These are phyloP conservation scores for Clostera curtula DNA, from an alignment of 2,888 invertebrate species.

Conservation along the genomic window DNA sequence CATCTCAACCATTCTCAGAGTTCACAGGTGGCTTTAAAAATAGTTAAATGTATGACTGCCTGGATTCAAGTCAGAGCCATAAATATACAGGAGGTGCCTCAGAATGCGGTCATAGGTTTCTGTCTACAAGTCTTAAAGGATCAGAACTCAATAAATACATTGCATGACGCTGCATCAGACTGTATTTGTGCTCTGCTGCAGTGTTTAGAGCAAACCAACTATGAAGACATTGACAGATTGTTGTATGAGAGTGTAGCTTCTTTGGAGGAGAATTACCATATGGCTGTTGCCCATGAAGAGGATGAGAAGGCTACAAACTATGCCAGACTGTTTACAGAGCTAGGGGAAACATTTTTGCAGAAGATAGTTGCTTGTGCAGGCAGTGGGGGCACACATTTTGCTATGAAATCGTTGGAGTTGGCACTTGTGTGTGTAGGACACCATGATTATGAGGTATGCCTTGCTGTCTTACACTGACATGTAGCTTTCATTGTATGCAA, in stretches of 20 bases:
- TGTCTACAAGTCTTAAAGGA: slow-evolving; percentile 81
- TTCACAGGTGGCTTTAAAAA: slow-evolving; percentile 80
- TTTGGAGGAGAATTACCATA: slow-evolving; percentile 89
- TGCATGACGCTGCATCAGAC: slow-evolving; percentile 94
- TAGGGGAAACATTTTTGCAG: slow-evolving; percentile 92
- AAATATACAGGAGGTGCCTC: slow-evolving; percentile 81
- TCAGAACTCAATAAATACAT: slow-evolving; percentile 73
- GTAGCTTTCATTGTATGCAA: too few relatives aligned
- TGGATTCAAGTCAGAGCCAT: slow-evolving; percentile 93
- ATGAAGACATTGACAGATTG: slow-evolving; percentile 83
- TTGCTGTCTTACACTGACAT: neutral
- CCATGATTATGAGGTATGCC: slow-evolving; percentile 92
- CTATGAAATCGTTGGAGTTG: slow-evolving; percentile 89
- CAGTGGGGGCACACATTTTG: slow-evolving; percentile 80
- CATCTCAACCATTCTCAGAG: slow-evolving; percentile 81
- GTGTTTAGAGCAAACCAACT: slow-evolving; percentile 85
- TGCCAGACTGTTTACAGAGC: slow-evolving; percentile 94
- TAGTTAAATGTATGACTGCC: slow-evolving; percentile 90
- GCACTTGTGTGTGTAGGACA: slow-evolving; percentile 95
- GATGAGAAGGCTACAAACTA: slow-evolving; percentile 95
- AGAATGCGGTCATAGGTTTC: slow-evolving; percentile 82
- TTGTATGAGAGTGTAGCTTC: slow-evolving; percentile 87
- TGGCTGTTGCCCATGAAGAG: slow-evolving; percentile 94
- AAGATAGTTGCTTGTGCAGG: slow-evolving; percentile 82
- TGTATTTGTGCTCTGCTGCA: slow-evolving; percentile 91